Percentiles rank a stretch among this genome's conserved stretches.
These are phyloP conservation scores for Bambusicola thoracicus DNA, from an alignment of 2,113 vertebrate species.

Conservation along the genomic window DNA sequence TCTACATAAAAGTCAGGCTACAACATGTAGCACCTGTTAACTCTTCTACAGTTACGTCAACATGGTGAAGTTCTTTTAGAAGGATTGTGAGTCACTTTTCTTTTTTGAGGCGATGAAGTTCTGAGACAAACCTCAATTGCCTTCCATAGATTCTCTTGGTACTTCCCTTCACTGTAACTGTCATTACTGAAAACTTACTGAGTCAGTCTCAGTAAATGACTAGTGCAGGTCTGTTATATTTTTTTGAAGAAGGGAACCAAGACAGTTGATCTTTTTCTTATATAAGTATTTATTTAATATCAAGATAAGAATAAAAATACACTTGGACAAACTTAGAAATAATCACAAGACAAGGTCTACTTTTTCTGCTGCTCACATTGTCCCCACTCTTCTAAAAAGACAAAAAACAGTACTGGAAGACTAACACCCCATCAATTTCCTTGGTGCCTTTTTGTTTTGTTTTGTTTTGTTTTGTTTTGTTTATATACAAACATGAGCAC, in stretches of 20 bases:
- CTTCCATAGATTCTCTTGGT: constrained; percentile 40
- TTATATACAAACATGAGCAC: neutral
- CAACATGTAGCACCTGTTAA: constrained; percentile 24
- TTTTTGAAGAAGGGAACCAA: neutral
- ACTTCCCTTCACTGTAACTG: constrained; percentile 45
- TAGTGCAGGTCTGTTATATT: neutral
- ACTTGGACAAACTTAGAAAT: neutral
- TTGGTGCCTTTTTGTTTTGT: neutral
- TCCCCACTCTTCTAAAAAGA: neutral
- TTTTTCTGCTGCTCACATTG: neutral
- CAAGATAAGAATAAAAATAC: constrained; percentile 24
- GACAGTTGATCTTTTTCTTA: constrained; percentile 18
- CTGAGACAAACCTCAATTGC: constrained; percentile 13
- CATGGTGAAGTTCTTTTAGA: neutral
- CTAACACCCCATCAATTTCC: neutral
- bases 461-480: no score
- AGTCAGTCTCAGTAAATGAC: constrained; percentile 26
- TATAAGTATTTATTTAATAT: constrained; percentile 55
- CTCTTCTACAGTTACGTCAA: neutral
- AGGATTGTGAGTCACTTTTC: constrained; percentile 35
- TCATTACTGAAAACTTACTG: constrained; percentile 22
- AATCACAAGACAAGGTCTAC: neutral
- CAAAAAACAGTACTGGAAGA: neutral
- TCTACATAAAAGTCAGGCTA: neutral
- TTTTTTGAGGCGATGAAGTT: constrained; percentile 38